Percentiles rank a stretch among this genome's conserved stretches.
Evolutionary conservation across 64 coral and sea anemone species (phyloP).

Genomic region (Anthopleura sola): DNA sequence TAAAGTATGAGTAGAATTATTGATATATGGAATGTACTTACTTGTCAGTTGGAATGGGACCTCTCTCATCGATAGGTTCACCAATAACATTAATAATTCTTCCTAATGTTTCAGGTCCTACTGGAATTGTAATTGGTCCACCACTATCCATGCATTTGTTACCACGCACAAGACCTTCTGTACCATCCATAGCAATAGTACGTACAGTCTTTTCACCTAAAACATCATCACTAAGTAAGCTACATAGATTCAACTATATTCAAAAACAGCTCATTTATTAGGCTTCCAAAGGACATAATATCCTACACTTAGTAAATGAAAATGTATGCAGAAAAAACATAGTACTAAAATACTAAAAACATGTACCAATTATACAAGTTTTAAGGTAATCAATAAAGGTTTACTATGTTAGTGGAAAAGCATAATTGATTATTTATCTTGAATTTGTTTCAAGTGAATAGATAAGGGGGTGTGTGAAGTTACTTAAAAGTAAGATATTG

Average conservation of each 20-base stretch:
- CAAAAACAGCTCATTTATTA: not conserved
- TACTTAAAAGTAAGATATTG: no score
- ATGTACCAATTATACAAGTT: not conserved
- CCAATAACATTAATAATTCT: conserved; percentile 99
- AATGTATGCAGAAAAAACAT: not conserved
- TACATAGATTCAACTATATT: not conserved
- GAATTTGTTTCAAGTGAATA: no score
- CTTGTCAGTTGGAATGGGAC: conserved; percentile 86
- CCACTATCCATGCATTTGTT: conserved; percentile 83
- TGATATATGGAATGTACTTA: conserved; percentile 10
- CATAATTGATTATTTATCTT: no score
- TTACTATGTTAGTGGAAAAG: no score
- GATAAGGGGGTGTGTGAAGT: no score
- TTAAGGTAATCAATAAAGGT: no score
- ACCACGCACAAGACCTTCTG: conserved; percentile 95
- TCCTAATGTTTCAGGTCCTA: conserved; percentile 93
- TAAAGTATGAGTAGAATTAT: no score
- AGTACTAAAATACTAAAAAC: no score
- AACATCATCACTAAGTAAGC: not conserved
- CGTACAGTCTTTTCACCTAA: conserved; percentile 96
- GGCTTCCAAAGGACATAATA: not conserved
- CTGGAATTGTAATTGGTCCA: conserved; percentile 93
- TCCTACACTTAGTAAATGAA: no score
- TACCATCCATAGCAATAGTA: conserved; percentile 99
- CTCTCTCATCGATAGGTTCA: conserved; percentile 95